Base-by-base conservation (phyloP, 23 tunicate species). In the Corella eumyota region DNA sequence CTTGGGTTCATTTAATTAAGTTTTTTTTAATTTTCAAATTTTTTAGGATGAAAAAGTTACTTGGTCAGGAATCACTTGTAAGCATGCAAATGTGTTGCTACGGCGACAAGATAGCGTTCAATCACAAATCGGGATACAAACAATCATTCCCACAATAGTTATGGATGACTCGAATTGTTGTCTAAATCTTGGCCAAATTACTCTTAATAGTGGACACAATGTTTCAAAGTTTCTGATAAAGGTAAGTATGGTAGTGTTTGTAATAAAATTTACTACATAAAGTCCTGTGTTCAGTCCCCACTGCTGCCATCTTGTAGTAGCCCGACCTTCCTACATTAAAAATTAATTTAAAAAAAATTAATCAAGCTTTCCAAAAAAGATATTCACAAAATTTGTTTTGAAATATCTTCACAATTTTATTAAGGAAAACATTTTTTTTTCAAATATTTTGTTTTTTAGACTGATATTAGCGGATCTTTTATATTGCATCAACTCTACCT, bases 91-190 rank as follows among this genome's bases (percentile, higher is more conserved):
- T 44, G 63, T 62, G n/a, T 46, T 78, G 4, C 68, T 88, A 11
- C 81, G 96, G 21, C 65, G 96, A n/a, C 96, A 88, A 62, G 96
- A 88, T 56, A 78, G 88, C 49, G 58, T 59, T 55, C 88, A 76
- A 11, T 88, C 96, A 17, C 71, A 72, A 62, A 36, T 60, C 37
- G 51, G 64, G 33, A 88, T 57, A 31, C 71, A 77, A 27, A 28
- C 73, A 15, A 33, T 58, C 20, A 53, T 60, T 32, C 46, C 67
- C 11, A 51, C 78, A 7, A 71, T 88, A 35, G 80, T 65, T 45
- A 74, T 88, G 81, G 96, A 88, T 57, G 58, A 35, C n/a, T 73
- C 65, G 49, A 61, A 73, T 34, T 36, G 50, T 46, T 46, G 47
- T 61, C 29, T 78, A 25, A 65, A 56, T 20, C 46, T 61, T 21